A percentile compares a stretch with the other conserved stretches of the same genome.
phyloP scores from a whole-genome alignment of 2,797 vertebrate genomes.

The Amphiprion clarkii region DNA sequence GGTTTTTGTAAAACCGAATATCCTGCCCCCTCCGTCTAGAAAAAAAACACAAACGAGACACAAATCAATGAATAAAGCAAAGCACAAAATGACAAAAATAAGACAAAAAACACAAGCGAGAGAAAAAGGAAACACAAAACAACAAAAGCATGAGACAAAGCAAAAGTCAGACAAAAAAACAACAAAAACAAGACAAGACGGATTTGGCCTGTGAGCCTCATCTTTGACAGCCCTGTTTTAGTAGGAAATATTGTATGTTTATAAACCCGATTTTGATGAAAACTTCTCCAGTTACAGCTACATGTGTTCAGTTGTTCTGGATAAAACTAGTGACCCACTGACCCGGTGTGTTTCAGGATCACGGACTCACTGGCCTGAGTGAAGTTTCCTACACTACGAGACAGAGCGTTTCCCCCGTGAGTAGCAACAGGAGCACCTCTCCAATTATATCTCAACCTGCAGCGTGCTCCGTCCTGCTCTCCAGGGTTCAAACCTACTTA shows the following conservation, averaged over 20 bases:
- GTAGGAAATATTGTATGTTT: not conserved
- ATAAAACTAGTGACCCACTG: not conserved
- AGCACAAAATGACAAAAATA: too few species aligned
- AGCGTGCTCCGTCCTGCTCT: constrained; percentile 24
- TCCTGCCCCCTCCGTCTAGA: too few species aligned
- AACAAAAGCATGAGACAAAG: too few species aligned
- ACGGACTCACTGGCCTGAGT: constrained; percentile 73
- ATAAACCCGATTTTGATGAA: not conserved
- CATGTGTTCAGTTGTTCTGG: not conserved
- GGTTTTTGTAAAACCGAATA: too few species aligned
- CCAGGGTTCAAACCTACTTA: constrained; percentile 56
- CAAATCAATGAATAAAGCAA: too few species aligned
- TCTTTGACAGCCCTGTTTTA: too few species aligned
- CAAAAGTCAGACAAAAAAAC: too few species aligned
- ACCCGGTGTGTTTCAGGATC: constrained; percentile 78
- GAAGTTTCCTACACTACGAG: constrained; percentile 82
- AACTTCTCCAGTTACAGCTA: not conserved
- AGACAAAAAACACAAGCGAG: too few species aligned
- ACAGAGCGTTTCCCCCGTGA: constrained; percentile 86
- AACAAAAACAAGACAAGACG: too few species aligned
- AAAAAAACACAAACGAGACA: too few species aligned
- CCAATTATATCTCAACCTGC: constrained; percentile 52
- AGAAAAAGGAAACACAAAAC: too few species aligned
- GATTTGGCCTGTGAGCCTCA: too few species aligned
- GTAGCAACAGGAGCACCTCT: constrained; percentile 60